Base-by-base conservation (phyloP, 1,140 invertebrate genomes). In the Drosophila kohkoa region DNA sequence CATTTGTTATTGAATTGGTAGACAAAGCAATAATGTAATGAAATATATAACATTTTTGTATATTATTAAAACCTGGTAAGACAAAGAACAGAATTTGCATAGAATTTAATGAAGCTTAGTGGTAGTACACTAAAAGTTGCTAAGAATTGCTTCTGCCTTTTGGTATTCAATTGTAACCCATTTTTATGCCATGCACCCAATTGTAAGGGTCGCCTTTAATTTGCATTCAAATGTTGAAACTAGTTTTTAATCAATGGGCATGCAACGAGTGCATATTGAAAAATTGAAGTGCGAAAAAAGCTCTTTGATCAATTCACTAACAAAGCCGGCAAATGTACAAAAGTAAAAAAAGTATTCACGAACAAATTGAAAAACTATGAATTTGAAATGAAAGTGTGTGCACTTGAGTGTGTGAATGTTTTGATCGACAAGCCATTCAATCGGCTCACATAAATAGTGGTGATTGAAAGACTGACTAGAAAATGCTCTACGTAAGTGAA, bases 231-330 rank as follows among this genome's bases (percentile, higher is more conserved):
- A 60, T 48, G 55, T 52, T 38, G 8, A 38, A 54, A 60, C 57
- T 38, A 62, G 55, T 46, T 60, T 74, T 55, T 66, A 62, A 74
- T 68, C 64, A 74, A 68, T 62, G 32, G 65, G 20, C 41, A 41
- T 16, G 8, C 55, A 68, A 55, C 48, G 38, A 68, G 55, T 30
- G 38, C n/a, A 28, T 30, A 38, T 59, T 52, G 63, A 73, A 72
- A 73, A 46, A 59, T 58, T 73, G 16, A 60, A 74, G 65, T 68
- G 65, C 41, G 13, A 74, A 68, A 68, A 74, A 48, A 54, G 10
- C 30, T 16, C 71, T 62, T 55, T 62, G 48, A 68, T 59, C 65
- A 55, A 69, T 62, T 74, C 55, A 30, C 49, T 43, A 69, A 60
- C 71, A 62, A 69, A 41, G 71, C 41, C 30, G 6, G 46, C 15